Base-by-base conservation (phyloP, 2,888 invertebrate species). In the Stenodema calcarata region DNA sequence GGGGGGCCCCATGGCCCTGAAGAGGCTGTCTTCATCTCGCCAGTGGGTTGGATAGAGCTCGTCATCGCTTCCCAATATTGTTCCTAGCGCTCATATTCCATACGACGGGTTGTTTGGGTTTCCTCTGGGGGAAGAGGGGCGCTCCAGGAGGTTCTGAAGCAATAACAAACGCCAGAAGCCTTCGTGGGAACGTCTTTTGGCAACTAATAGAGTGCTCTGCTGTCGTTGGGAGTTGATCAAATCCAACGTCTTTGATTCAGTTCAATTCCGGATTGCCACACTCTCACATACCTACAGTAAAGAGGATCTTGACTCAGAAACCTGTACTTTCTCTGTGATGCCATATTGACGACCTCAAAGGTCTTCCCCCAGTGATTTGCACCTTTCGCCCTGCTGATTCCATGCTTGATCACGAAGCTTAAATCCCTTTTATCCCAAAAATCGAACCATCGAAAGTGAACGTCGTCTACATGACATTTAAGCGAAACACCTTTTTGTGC, bases 11-110 rank as follows among this genome's bases (percentile, higher is more conserved):
- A 4, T 62, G 4, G 16, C 50, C n/a, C n/a, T 4, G 7, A 35
- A 7, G 35, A 35, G 35, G 7, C 50, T n/a, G 16, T n/a, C 50
- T 4, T 18, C 23, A 62, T 23, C 62, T 62, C 62, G 62, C 62
- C 23, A 23, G 62, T 54, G 12, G 54, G 54, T 62, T 23, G 62
- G 62, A 0, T 62, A 7, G 23, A 62, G 62, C 62, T 62, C 18
- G 62, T 62, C 62, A 62, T 62, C 62, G 62, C 23, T 62, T 23
- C 62, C 62, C 78, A 78, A 78, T 78, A 78, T 78, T 78, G 78
- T 78, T 78, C 41, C 78, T 16, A 16, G 62, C 78, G 41, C 44
- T 78, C 78, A 78, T 78, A 78, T 78, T 78, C 78, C 78, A 78
- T 78, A 42, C 18, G 42, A 14, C 14, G 35, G 78, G 35, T 18